Percentiles rank a stretch among this genome's conserved stretches.
Evolutionary conservation across 2,888 invertebrate genomes (phyloP).

Genomic region (Quadroppia sp.): DNA sequence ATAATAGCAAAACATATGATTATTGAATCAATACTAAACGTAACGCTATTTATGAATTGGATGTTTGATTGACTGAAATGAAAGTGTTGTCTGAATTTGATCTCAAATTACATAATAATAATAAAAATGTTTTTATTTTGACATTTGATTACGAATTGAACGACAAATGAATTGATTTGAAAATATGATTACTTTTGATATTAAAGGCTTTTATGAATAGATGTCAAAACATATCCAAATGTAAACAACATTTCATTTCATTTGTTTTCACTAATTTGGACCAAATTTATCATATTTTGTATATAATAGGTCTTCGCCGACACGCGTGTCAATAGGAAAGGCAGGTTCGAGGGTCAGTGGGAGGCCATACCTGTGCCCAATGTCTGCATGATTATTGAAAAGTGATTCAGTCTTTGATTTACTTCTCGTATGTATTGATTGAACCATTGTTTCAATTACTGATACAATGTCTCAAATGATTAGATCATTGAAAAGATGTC

Average conservation of each 20-base stretch:
- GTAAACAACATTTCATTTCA: too few species aligned
- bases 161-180: background rate
- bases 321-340: background rate
- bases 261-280: too few species aligned
- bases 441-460: background rate
- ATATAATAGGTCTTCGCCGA: too few species aligned
- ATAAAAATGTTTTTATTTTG: background rate
- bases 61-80: background rate
- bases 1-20: background rate
- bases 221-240: too few species aligned
- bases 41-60: background rate
- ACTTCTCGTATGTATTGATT: too few species aligned
- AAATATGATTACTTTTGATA: too few species aligned
- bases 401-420: too few species aligned
- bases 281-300: too few species aligned
- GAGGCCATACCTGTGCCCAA: background rate
- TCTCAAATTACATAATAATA: background rate
- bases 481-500: slow-evolving; percentile 5
- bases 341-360: background rate
- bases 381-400: background rate
- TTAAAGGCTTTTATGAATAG: too few species aligned
- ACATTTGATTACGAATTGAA: background rate
- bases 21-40: too few species aligned
- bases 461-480: background rate
- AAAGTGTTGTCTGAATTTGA: background rate